These are phyloP conservation scores for Heliconius hewitsoni DNA, from an alignment of 1,140 invertebrate species.

Conservation along the genomic window DNA sequence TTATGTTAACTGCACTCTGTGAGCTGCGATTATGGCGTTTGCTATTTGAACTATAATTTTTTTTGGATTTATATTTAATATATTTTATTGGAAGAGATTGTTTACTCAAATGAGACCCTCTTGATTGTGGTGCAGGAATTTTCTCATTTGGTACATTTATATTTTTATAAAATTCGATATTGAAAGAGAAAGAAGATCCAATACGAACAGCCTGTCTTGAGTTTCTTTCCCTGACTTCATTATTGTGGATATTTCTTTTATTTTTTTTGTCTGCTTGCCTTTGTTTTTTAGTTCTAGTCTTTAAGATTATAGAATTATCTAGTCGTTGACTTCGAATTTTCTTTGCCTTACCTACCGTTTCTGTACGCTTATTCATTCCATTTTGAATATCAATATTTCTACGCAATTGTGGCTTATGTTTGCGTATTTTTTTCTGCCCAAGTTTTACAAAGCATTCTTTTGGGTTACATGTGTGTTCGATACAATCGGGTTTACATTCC, in stretches of 20 bases:
- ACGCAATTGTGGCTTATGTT: constrained; percentile 12
- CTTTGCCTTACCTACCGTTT: neutral
- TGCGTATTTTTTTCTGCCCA: constrained; percentile 29
- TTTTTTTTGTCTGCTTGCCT: neutral
- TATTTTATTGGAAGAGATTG: neutral
- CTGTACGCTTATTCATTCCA: neutral
- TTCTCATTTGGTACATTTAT: constrained; percentile 17
- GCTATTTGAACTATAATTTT: neutral
- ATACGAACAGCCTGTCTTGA: constrained; percentile 23
- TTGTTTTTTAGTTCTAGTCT: constrained; percentile 1
- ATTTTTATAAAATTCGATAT: constrained; percentile 51
- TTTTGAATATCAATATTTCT: neutral
- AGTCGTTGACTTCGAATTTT: neutral
- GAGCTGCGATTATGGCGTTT: neutral
- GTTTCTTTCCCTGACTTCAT: neutral
- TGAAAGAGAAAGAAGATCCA: constrained; percentile 39
- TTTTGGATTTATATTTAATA: neutral
- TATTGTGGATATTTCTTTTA: neutral
- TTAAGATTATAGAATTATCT: neutral
- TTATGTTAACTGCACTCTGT: constrained; percentile 14
- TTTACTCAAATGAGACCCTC: neutral
- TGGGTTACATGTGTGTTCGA: constrained; percentile 42
- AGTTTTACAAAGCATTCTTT: constrained; percentile 47
- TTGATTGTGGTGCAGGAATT: neutral
- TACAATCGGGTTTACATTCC: constrained; percentile 44